Base-by-base conservation (phyloP, 2,888 invertebrate species). In the Sinopyrophorus schimmeli region DNA sequence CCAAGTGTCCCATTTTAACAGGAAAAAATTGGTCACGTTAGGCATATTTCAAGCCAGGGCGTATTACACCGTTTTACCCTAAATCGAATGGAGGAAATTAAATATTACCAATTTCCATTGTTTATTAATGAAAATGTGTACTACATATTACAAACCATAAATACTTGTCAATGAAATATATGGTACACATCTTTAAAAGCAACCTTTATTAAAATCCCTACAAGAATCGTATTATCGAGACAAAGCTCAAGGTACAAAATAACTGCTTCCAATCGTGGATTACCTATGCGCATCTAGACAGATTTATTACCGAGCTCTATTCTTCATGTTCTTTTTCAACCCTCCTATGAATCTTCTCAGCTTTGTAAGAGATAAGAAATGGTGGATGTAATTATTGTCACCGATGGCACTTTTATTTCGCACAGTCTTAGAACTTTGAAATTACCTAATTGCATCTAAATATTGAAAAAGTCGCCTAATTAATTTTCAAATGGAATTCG, bases 291-390 rank as follows among this genome's bases (percentile, higher is more conserved):
- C 39, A 24, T 42, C 41, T 30, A 49, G 54, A 42, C 51, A 58
- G 54, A 58, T 58, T 58, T 58, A 58, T 58, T 54, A 43, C 51
- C 44, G 30, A 20, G 43, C 43, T 54, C 44, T 41, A 54, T 54
- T 54, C 49, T 52, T 53, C 43, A 31, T 31, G 38, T 44, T 50
- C 47, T 37, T 42, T 47, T 53, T 51, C 34, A n/a, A 18, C 32
- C 34, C 35, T 31, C 21, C 34, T 31, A 43, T 46, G 43, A 39
- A 49, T 55, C 52, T 49, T 41, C 57, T 51, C 48, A 58, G 57
- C 58, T 60, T 57, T 58, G 55, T 54, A 27, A n/a, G 27, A 50
- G 55, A 52, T 55, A 55, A 59, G 52, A 48, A 47, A 51, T 49
- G 41, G 48, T 47, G 53, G 30, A 49, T 46, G 31, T 42, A 49